Conservation (phyloP, 2,888 invertebrate genomes). For the Dynastes grantii region DNA sequence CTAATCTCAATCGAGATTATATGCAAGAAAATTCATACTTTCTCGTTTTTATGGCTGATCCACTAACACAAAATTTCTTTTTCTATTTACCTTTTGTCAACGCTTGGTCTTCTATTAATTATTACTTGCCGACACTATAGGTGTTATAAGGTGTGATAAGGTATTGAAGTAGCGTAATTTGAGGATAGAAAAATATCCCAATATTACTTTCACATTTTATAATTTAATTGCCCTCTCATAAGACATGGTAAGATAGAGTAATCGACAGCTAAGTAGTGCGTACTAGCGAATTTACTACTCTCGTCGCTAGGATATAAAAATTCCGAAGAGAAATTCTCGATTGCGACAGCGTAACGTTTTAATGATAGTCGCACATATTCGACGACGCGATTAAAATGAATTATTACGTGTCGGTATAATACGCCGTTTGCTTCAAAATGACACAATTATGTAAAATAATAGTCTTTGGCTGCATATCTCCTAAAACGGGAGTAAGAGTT, state of each 20-base stretch:
- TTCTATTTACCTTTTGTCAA: conserved; percentile 45
- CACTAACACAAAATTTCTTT: conserved; percentile 50
- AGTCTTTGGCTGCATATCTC: neutral
- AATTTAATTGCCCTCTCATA: conserved; percentile 20
- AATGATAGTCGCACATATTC: conserved; percentile 11
- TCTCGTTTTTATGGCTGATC: conserved; percentile 49
- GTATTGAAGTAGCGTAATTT: conserved; percentile 20
- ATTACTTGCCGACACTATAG: conserved; percentile 11
- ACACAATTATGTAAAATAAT: conserved; percentile 12
- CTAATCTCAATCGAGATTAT: conserved; percentile 5
- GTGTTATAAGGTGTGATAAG: neutral
- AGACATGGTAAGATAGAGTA: neutral
- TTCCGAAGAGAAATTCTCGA: conserved; percentile 35
- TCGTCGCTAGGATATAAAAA: conserved; percentile 24
- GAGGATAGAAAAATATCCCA: neutral
- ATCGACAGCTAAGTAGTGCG: neutral
- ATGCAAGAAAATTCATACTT: conserved; percentile 35
- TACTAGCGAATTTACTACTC: conserved; percentile 10
- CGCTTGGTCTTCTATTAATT: neutral
- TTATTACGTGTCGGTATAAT: neutral
- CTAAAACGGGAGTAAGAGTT: conserved; percentile 12
- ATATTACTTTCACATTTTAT: conserved; percentile 37
- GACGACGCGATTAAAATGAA: conserved; percentile 10
- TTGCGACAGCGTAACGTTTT: conserved; percentile 9
- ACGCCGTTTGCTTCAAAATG: neutral